These are phyloP conservation scores for Mesorhabditis spiculigera DNA, from an alignment of 2,888 invertebrate species.

Conservation along the genomic window DNA sequence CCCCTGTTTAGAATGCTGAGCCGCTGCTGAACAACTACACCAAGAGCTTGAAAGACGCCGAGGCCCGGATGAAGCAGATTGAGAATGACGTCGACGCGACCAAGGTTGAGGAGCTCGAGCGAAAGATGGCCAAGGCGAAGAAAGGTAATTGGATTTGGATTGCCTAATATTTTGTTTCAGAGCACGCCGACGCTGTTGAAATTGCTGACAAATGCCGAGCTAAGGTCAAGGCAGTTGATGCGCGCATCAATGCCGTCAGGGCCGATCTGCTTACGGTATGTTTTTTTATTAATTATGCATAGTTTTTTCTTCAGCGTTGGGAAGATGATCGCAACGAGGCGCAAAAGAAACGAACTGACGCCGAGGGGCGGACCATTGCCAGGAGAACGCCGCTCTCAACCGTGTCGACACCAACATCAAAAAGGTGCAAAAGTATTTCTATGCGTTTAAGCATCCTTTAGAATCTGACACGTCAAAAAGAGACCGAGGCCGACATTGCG, in stretches of 20 bases:
- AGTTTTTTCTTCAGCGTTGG: constrained; percentile 62
- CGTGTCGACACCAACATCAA: constrained; percentile 65
- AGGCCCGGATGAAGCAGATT: constrained; percentile 59
- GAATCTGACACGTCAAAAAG: not conserved
- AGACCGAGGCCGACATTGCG: constrained; percentile 19
- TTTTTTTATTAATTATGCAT: not conserved
- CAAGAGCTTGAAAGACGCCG: not conserved
- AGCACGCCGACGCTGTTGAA: constrained; percentile 14
- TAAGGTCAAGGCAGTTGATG: constrained; percentile 23
- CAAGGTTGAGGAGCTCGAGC: constrained; percentile 44
- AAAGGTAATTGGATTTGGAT: not conserved
- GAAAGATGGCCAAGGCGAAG: constrained; percentile 11
- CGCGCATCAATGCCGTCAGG: constrained; percentile 60
- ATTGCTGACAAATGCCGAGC: constrained; percentile 14
- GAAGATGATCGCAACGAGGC: constrained; percentile 60
- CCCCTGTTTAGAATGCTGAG: not conserved
- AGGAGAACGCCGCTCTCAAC: constrained; percentile 62
- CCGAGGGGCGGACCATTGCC: constrained; percentile 64
- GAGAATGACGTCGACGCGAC: constrained; percentile 60
- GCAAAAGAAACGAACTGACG: constrained; percentile 61
- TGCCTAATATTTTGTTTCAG: constrained; percentile 6
- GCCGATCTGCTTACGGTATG: constrained; percentile 20
- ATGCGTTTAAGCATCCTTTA: not conserved
- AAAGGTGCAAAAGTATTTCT: constrained; percentile 10
- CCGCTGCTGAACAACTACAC: not conserved